Evolutionary conservation across 2,113 vertebrate genomes (phyloP), one percentile per base, ranked within the genome.

Genomic region (Oxyura jamaicensis): DNA sequence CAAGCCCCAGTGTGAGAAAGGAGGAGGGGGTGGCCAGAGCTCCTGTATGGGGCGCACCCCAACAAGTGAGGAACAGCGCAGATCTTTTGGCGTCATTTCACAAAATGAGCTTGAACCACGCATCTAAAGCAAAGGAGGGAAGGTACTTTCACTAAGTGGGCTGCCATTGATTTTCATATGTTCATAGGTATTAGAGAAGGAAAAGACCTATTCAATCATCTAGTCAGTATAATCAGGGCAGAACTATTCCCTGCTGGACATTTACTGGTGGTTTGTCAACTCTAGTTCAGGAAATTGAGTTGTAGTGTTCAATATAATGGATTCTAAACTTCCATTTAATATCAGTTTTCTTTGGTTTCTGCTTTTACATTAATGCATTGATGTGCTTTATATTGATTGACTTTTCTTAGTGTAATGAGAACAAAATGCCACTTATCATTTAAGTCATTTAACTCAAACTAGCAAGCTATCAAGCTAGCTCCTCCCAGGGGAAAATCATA

Each of bases 251-350:
- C 96, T 87, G 71, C 77, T 94, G 92, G 81, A 94, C 63, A 77
- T 84, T 97, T 96, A 85, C 93, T 73, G 66, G 77, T 96, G 95
- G 93, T 92, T 96, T 96, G 93, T 96, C 95, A 97, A 92, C 74
- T 92, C 81, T 29, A 89, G 88, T 92, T 96, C 96, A 96, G 96
- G 95, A 97, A 97, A 95, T 93, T 92, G 93, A 95, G 71, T 82
- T 94, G 88, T 91, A 89, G 77, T 63, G 77, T 89, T 96, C 95
- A 92, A 88, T 95, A 88, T 79, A 95, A 94, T 95, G 80, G 91
- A 92, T 91, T 82, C 92, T 95, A 68, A 92, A 96, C 94, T 95
- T 91, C 95, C 91, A 96, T 89, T 96, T 96, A 96, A 96, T 97
- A 96, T 87, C 86, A 93, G 71, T 96, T 97, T 96, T 96, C 95